A percentile compares a stretch with the other conserved stretches of the same genome.
phyloP scores from a whole-genome alignment of 2,113 vertebrate genomes.

The Butorides virescens region DNA sequence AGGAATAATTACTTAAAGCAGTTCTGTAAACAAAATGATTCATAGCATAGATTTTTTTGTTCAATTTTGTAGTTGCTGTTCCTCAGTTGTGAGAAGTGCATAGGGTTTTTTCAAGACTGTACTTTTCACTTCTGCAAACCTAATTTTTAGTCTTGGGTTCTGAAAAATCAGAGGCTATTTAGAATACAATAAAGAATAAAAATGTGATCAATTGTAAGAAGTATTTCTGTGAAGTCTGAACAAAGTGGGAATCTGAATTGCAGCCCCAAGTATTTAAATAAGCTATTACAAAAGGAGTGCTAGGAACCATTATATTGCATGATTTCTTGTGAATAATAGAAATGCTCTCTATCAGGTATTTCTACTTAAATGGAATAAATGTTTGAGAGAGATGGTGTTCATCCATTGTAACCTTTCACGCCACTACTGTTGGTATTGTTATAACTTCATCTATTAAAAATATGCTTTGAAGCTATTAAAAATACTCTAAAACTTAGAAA shows the following conservation, averaged over 20 bases:
- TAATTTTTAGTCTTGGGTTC: slow-evolving; percentile 62
- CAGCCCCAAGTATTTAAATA: slow-evolving; percentile 77
- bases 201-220: slow-evolving; percentile 70
- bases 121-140: slow-evolving; percentile 53
- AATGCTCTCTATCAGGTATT: slow-evolving; percentile 74
- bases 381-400: slow-evolving; percentile 71
- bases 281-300: slow-evolving; percentile 75
- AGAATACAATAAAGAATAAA: slow-evolving; percentile 71
- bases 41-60: background rate
- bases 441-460: slow-evolving; percentile 70
- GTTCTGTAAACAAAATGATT: slow-evolving; percentile 19
- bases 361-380: slow-evolving; percentile 77
- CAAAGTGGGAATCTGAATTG: slow-evolving; percentile 75
- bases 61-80: slow-evolving; percentile 2
- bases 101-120: background rate
- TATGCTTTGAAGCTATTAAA: slow-evolving; percentile 56
- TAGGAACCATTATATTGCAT: slow-evolving; percentile 73
- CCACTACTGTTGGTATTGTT: slow-evolving; percentile 67
- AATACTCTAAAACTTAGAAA: slow-evolving; percentile 67
- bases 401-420: slow-evolving; percentile 72
- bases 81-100: background rate
- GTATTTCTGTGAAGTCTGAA: slow-evolving; percentile 72
- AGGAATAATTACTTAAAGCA: slow-evolving; percentile 13
- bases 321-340: slow-evolving; percentile 76
- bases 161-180: slow-evolving; percentile 69